Evolutionary conservation across 2,797 vertebrate genomes (phyloP).

Genomic region (Erethizon dorsatum): DNA sequence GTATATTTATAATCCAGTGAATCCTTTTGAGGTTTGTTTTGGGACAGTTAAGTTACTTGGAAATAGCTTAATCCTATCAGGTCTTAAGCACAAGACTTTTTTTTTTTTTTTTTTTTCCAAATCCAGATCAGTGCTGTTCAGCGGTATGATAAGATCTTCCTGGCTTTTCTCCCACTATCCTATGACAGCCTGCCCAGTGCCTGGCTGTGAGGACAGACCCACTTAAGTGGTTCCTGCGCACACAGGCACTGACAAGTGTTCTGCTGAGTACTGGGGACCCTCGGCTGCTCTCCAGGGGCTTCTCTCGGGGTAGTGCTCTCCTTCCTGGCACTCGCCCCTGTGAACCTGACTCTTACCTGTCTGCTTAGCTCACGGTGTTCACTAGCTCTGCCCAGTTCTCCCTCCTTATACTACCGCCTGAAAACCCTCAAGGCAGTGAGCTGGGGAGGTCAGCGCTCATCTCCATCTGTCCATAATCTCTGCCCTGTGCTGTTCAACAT

Average conservation of each 20-base stretch:
- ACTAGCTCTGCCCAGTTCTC: background rate
- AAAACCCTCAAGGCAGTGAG: background rate
- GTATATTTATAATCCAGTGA: constrained; percentile 29
- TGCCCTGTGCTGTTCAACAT: background rate
- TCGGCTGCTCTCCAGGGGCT: background rate
- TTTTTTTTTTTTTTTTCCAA: background rate
- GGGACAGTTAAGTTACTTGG: constrained; percentile 14
- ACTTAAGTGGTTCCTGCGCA: background rate
- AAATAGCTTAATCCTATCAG: constrained; percentile 25
- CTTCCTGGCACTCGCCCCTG: background rate
- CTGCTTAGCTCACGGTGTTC: background rate
- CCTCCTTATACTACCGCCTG: background rate
- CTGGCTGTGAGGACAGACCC: background rate
- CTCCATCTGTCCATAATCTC: background rate
- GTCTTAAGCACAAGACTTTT: background rate
- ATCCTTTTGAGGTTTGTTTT: constrained; percentile 37
- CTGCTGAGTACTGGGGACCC: background rate
- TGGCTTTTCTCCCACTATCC: background rate
- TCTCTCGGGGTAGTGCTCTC: background rate
- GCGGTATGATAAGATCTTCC: background rate
- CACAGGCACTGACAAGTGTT: background rate
- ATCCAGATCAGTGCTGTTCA: background rate
- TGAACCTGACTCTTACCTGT: background rate
- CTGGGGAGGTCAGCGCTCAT: background rate
- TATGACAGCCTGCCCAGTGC: background rate